phyloP scores from a whole-genome alignment of 2,113 vertebrate species.

The Bos indicus region DNA sequence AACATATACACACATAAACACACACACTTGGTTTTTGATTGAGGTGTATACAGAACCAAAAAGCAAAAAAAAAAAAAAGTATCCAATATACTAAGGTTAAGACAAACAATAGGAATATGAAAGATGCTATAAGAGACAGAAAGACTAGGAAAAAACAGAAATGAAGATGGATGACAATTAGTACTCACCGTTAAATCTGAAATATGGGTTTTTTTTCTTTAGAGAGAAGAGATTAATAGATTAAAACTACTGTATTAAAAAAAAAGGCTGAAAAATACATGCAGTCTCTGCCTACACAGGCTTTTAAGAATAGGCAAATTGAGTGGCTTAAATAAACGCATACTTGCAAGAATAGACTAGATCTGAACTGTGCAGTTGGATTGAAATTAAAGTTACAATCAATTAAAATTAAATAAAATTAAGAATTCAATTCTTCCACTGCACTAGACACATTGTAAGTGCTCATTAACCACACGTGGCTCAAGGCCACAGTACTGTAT shows the following conservation, averaged over 20 bases:
- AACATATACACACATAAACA: background rate
- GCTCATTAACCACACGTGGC: background rate
- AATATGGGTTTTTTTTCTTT: background rate
- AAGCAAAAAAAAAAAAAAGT: background rate
- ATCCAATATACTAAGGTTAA: background rate
- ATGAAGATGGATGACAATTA: background rate
- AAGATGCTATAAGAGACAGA: background rate
- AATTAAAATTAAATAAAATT: background rate
- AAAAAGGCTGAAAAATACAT: background rate
- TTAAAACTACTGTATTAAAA: background rate
- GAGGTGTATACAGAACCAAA: background rate
- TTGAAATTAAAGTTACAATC: background rate
- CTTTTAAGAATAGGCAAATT: background rate
- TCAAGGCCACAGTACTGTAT: background rate
- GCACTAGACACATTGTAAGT: background rate
- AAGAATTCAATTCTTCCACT: background rate
- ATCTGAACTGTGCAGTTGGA: background rate
- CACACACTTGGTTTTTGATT: background rate
- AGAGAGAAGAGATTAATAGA: slow-evolving; percentile 6
- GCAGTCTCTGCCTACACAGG: background rate
- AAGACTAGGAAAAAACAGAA: background rate
- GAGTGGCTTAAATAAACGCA: background rate
- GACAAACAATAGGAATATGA: background rate
- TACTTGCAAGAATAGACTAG: background rate
- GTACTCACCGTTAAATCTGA: background rate